These are phyloP conservation scores for Drosophila aff. DNA, from an alignment of 1,140 invertebrate species.

Conservation along the genomic window DNA sequence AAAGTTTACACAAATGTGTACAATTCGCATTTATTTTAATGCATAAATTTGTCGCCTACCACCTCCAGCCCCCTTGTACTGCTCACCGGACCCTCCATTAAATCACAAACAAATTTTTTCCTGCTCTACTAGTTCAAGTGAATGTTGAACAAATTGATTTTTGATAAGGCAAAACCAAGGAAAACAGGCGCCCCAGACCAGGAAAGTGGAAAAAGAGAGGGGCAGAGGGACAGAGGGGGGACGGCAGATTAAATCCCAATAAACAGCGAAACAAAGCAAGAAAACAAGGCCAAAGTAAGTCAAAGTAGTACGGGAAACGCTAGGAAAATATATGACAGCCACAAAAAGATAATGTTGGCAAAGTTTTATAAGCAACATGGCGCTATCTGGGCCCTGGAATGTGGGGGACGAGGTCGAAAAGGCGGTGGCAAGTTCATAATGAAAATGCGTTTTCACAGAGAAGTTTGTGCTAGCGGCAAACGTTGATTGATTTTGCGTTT, in stretches of 20 bases:
- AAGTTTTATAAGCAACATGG: constrained; percentile 58
- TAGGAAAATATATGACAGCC: constrained; percentile 52
- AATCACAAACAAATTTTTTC: constrained; percentile 38
- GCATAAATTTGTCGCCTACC: constrained; percentile 64
- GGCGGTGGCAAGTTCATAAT: constrained; percentile 46
- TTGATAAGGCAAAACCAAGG: constrained; percentile 54
- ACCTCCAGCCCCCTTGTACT: background rate
- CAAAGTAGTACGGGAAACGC: constrained; percentile 19
- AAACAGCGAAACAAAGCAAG: constrained; percentile 50
- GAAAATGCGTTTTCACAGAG: constrained; percentile 65
- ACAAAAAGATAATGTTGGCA: constrained; percentile 51
- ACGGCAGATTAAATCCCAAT: constrained; percentile 60
- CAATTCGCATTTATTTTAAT: constrained; percentile 65
- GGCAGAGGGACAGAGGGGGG: background rate
- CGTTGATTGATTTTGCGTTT: constrained; percentile 76
- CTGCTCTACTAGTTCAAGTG: constrained; percentile 38
- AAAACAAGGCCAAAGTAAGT: constrained; percentile 47
- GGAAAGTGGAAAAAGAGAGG: background rate
- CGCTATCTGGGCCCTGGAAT: constrained; percentile 25
- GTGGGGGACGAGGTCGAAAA: constrained; percentile 17
- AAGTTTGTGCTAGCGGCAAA: constrained; percentile 36
- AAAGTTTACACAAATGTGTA: constrained; percentile 57
- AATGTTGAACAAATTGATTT: constrained; percentile 68
- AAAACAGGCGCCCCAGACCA: constrained; percentile 23
- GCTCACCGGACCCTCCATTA: constrained; percentile 11